These are phyloP conservation scores for Rugalucina vietnamica DNA, from an alignment of 2,888 invertebrate species.

Conservation along the genomic window DNA sequence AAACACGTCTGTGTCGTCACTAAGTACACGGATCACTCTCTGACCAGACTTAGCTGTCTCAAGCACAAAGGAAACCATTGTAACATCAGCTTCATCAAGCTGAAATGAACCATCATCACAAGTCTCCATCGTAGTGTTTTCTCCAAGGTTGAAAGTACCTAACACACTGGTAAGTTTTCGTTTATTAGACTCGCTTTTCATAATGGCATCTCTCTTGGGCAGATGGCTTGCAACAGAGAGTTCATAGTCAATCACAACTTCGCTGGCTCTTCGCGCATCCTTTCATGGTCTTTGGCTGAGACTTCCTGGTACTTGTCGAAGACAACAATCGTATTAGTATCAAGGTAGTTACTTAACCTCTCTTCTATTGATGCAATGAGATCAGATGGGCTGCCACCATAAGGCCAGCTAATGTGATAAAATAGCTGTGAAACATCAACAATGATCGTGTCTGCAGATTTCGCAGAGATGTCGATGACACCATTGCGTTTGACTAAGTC, in stretches of 20 bases:
- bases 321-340: conserved; percentile 30
- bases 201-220: conserved; percentile 29
- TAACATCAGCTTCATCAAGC: not conserved
- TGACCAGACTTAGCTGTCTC: not conserved
- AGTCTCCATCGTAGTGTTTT: not conserved
- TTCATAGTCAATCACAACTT: conserved; percentile 13
- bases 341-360: not conserved
- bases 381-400: conserved; percentile 15
- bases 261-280: conserved; percentile 26
- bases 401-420: conserved; percentile 21
- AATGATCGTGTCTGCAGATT: not conserved
- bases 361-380: too few relatives aligned
- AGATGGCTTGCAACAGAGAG: conserved; percentile 23
- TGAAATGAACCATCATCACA: not conserved
- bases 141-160: not conserved
- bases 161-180: conserved; percentile 14
- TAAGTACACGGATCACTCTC: conserved; percentile 13
- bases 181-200: conserved; percentile 32
- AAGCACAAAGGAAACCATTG: not conserved
- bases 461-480: not conserved
- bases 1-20: conserved; percentile 31
- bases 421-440: conserved; percentile 33
- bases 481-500: not conserved
- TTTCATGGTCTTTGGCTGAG: conserved; percentile 46
- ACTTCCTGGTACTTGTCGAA: conserved; percentile 35